Conservation (phyloP, 1,140 invertebrate genomes). For the Pseudomyrmex pallidus region DNA sequence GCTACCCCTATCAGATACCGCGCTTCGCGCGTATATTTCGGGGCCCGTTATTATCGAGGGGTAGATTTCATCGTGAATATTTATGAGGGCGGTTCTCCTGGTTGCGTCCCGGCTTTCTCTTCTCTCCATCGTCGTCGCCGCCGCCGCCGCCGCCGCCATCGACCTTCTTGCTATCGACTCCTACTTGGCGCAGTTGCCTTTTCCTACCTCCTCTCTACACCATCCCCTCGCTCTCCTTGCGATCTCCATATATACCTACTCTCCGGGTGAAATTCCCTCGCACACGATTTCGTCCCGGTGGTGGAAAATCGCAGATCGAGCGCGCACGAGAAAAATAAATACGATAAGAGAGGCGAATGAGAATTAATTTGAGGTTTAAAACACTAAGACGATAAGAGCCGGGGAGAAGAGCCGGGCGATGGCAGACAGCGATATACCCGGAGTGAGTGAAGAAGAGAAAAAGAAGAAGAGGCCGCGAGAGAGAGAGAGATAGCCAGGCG, state of each 20-base stretch:
- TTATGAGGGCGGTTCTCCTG: slow-evolving; percentile 78
- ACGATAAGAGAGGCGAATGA: slow-evolving; percentile 70
- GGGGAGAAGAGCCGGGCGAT: slow-evolving; percentile 1
- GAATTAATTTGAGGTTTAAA: slow-evolving; percentile 73
- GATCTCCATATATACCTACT: slow-evolving; percentile 40
- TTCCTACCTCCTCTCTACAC: slow-evolving; percentile 30
- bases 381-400: slow-evolving; percentile 67
- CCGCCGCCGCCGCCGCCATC: slow-evolving; percentile 32
- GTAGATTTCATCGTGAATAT: slow-evolving; percentile 85
- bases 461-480: neutral
- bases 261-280: slow-evolving; percentile 35
- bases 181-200: slow-evolving; percentile 55
- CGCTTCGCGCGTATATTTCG: slow-evolving; percentile 78
- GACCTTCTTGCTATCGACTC: slow-evolving; percentile 69
- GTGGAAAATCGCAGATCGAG: slow-evolving; percentile 25
- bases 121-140: slow-evolving; percentile 40
- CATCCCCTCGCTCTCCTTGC: slow-evolving; percentile 15
- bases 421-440: neutral
- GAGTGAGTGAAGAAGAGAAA: no score
- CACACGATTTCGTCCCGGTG: slow-evolving; percentile 15
- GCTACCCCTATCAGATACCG: slow-evolving; percentile 73
- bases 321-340: slow-evolving; percentile 71
- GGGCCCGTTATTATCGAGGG: slow-evolving; percentile 83
- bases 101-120: slow-evolving; percentile 60
- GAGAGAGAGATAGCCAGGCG: slow-evolving; percentile 18